These are phyloP conservation scores for Halocynthia aurantium DNA, from an alignment of 23 tunicate genomes.

Conservation along the genomic window DNA sequence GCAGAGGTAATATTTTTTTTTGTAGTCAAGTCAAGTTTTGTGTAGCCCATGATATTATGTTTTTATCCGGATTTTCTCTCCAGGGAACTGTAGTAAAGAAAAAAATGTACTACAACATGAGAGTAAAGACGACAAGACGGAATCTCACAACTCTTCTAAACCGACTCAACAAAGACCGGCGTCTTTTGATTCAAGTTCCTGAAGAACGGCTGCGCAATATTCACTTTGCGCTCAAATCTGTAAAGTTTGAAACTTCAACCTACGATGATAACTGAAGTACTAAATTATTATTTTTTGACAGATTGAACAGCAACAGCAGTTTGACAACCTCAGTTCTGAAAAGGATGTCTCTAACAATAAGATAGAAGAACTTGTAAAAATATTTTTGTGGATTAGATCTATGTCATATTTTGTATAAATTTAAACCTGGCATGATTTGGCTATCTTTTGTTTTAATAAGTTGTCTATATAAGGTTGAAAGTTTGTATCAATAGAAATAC, in stretches of 20 bases:
- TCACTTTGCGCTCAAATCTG: slow-evolving; percentile 73
- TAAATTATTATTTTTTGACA: not conserved
- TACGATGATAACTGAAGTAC: no score
- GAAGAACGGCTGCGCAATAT: slow-evolving; percentile 55
- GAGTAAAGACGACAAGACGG: slow-evolving; percentile 68
- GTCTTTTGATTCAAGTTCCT: slow-evolving; percentile 64
- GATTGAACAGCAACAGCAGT: slow-evolving; percentile 80
- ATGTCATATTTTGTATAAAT: no score
- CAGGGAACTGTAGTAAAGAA: slow-evolving; percentile 79
- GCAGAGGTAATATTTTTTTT: slow-evolving; percentile 49
- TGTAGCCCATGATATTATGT: not conserved
- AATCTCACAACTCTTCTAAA: slow-evolving; percentile 61
- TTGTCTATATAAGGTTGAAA: no score
- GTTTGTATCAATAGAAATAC: no score
- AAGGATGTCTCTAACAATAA: no score
- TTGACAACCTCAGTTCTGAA: no score
- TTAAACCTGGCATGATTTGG: no score
- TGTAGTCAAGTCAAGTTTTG: not conserved
- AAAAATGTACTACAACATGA: slow-evolving; percentile 91
- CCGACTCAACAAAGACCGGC: slow-evolving; percentile 59
- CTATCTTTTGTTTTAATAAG: no score
- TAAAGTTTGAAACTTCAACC: not conserved
- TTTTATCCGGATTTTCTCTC: not conserved
- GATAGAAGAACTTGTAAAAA: no score
- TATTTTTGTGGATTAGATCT: no score